phyloP scores from a whole-genome alignment of 2,888 invertebrate species.

The Melieria omissa region DNA sequence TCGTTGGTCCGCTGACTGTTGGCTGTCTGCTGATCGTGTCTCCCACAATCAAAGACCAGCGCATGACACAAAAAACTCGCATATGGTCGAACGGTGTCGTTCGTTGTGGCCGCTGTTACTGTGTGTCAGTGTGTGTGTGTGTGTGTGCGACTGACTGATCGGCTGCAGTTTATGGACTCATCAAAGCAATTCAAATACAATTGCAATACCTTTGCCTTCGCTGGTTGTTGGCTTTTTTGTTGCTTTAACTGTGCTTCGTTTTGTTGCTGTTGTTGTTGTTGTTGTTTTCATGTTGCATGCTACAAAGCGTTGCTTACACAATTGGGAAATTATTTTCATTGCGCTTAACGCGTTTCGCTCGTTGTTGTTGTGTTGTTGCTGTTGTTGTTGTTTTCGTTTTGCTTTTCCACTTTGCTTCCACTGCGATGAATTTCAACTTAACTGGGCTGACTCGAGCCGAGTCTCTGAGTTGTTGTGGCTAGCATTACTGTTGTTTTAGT shows the following conservation, averaged over 20 bases:
- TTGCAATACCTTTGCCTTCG: conserved; percentile 43
- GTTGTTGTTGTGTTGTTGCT: background rate
- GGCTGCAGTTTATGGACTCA: conserved; percentile 61
- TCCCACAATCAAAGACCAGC: conserved; percentile 46
- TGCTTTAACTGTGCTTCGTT: conserved; percentile 47
- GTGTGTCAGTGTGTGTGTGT: background rate
- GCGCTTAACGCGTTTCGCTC: conserved; percentile 1
- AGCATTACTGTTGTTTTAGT: background rate
- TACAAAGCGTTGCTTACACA: conserved; percentile 20
- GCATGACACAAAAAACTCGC: conserved; percentile 13
- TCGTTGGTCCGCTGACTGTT: no score
- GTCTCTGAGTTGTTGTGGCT: background rate
- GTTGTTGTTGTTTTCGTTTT: background rate
- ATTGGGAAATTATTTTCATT: conserved; percentile 20
- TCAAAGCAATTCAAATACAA: conserved; percentile 63
- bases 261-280: background rate
- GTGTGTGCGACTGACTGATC: conserved; percentile 56
- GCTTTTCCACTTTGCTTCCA: background rate
- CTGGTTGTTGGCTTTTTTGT: background rate
- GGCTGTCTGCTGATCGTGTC: conserved; percentile 54
- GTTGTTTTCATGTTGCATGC: conserved; percentile 1
- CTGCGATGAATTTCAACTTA: background rate
- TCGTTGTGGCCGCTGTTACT: background rate
- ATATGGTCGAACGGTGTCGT: background rate
- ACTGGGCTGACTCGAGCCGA: background rate